A percentile compares a stretch with the other conserved stretches of the same genome.
Conservation (phyloP, 2,797 vertebrate genomes). For the Microtus californicus region DNA sequence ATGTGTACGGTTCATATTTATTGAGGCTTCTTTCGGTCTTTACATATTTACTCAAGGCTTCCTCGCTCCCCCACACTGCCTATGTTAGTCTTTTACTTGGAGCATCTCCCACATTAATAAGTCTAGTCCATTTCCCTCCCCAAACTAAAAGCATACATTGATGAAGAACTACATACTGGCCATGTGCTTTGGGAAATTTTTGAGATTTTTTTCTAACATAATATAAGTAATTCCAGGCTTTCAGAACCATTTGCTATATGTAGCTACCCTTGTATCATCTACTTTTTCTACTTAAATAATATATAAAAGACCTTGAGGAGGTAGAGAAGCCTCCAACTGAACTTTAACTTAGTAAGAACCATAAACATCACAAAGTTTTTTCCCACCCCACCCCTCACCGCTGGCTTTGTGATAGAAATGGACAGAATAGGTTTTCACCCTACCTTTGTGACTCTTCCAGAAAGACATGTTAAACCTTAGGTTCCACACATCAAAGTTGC, state of each 20-base stretch:
- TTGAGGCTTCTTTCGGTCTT: not conserved
- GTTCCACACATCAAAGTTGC: not conserved
- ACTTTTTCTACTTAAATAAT: slow-evolving; percentile 10
- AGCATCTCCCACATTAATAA: not conserved
- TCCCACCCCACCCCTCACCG: not conserved
- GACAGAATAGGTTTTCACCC: not conserved
- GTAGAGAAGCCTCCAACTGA: not conserved
- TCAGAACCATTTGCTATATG: not conserved
- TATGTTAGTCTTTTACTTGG: not conserved
- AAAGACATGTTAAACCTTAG: not conserved
- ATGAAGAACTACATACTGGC: not conserved
- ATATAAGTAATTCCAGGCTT: not conserved
- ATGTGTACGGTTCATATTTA: not conserved
- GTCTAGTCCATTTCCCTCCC: not conserved
- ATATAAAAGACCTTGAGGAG: not conserved
- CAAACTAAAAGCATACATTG: not conserved
- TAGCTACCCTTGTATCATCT: not conserved
- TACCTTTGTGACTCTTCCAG: not conserved
- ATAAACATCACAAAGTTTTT: not conserved
- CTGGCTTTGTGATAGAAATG: not conserved
- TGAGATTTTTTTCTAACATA: not conserved
- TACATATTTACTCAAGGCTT: not conserved
- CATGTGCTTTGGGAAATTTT: not conserved
- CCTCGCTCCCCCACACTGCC: not conserved
- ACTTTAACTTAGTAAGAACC: not conserved